These are phyloP conservation scores for Porites lobata DNA, from an alignment of 92 coral and sea anemone genomes.

Conservation along the genomic window DNA sequence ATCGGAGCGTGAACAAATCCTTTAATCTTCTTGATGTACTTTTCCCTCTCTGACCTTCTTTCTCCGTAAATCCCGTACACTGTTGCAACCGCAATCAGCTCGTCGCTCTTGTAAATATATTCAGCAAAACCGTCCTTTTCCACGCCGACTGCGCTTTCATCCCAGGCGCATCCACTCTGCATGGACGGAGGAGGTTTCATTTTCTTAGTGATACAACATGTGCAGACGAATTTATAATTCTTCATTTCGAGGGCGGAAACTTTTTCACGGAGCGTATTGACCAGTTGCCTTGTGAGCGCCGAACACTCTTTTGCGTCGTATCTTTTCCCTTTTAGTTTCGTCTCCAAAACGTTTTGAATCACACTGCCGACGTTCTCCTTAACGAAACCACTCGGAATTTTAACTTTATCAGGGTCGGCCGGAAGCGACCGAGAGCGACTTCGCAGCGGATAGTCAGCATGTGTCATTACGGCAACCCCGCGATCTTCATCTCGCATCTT, in stretches of 20 bases:
- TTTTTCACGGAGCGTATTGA: conserved; percentile 69
- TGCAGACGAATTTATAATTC: conserved; percentile 85
- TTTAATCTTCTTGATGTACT: conserved; percentile 13
- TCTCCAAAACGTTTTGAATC: conserved; percentile 81
- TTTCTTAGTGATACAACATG: conserved; percentile 79
- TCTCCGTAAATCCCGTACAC: conserved; percentile 87
- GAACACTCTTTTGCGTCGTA: conserved; percentile 80
- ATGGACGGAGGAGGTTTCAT: conserved; percentile 73
- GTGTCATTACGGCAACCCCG: conserved; percentile 82
- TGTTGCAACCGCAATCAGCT: conserved; percentile 87
- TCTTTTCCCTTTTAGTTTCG: conserved; percentile 68
- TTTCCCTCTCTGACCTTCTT: conserved; percentile 39
- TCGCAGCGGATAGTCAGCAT: conserved; percentile 86
- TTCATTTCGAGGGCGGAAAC: conserved; percentile 75
- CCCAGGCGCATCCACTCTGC: conserved; percentile 98
- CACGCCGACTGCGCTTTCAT: conserved; percentile 60
- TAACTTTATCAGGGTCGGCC: conserved; percentile 53
- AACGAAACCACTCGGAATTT: conserved; percentile 39
- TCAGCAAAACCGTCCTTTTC: conserved; percentile 91
- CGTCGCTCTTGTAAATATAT: conserved; percentile 85
- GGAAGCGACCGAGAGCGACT: conserved; percentile 74
- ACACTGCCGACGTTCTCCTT: conserved; percentile 64
- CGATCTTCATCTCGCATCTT: conserved; percentile 62
- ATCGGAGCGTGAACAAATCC: conserved; percentile 25
- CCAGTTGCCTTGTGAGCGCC: conserved; percentile 64